Evolutionary conservation across 2,113 vertebrate species (phyloP).

Genomic region (Sprattus sprattus): DNA sequence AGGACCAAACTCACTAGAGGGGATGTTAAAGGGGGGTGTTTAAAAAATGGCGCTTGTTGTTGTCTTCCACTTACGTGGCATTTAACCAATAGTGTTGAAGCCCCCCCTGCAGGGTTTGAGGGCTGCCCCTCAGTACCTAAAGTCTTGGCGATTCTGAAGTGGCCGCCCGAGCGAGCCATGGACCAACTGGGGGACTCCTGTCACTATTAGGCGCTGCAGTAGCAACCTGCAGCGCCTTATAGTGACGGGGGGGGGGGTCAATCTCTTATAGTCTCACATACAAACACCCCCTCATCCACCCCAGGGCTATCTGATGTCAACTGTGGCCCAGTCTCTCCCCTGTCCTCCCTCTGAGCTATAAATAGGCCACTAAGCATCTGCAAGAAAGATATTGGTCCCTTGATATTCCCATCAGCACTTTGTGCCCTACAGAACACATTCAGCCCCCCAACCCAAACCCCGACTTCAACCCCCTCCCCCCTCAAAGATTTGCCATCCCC

Average conservation of each 20-base stretch:
- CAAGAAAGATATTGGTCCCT: conserved; percentile 81
- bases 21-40: conserved; percentile 4
- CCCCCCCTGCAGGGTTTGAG: no score
- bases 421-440: conserved; percentile 71
- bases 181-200: no score
- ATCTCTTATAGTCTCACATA: conserved; percentile 40
- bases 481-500: conserved; percentile 63
- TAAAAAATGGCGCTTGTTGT: no score
- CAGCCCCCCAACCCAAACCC: conserved; percentile 50
- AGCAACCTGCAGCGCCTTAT: no score
- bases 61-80: no score
- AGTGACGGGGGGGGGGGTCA: conserved; percentile 20
- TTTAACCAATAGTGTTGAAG: no score
- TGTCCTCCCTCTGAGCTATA: conserved; percentile 73
- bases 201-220: no score
- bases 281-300: conserved; percentile 3
- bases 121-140: no score
- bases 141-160: no score
- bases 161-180: no score
- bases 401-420: conserved; percentile 89
- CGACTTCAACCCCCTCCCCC: conserved; percentile 46
- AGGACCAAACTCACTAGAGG: conserved; percentile 16
- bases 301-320: conserved; percentile 33
- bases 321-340: conserved; percentile 41
- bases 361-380: conserved; percentile 85